Percentiles rank a stretch among this genome's conserved stretches.
phyloP scores from a whole-genome alignment of 92 coral and sea anemone species.

The Actinernus sp. region DNA sequence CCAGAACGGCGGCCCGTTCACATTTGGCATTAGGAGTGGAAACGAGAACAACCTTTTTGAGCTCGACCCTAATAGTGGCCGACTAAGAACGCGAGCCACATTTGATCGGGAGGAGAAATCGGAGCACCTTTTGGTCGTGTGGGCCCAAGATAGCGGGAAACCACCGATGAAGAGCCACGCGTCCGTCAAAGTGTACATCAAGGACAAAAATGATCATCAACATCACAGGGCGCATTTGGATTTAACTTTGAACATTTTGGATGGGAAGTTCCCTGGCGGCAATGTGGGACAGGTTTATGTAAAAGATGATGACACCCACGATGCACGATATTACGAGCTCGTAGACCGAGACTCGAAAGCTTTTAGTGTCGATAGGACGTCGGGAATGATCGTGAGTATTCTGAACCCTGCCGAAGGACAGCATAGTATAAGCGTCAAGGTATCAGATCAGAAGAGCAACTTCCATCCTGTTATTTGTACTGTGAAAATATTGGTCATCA shows the following conservation, averaged over 20 bases:
- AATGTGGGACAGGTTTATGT: constrained; percentile 87
- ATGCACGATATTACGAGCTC: constrained; percentile 70
- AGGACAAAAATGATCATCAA: constrained; percentile 88
- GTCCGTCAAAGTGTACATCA: constrained; percentile 61
- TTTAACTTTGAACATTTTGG: constrained; percentile 68
- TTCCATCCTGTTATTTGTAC: constrained; percentile 72
- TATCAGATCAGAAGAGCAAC: constrained; percentile 74
- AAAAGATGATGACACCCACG: constrained; percentile 89
- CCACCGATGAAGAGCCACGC: constrained; percentile 53
- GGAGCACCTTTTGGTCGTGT: constrained; percentile 52
- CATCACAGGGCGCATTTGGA: constrained; percentile 76
- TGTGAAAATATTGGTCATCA: constrained; percentile 70
- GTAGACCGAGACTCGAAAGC: constrained; percentile 49
- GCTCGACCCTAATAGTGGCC: constrained; percentile 51
- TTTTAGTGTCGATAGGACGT: constrained; percentile 65
- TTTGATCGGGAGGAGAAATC: constrained; percentile 86
- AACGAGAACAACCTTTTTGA: constrained; percentile 61
- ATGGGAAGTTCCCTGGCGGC: constrained; percentile 82
- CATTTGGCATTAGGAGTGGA: constrained; percentile 62
- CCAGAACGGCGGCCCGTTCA: constrained; percentile 83
- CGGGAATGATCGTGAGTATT: constrained; percentile 73
- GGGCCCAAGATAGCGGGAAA: constrained; percentile 83
- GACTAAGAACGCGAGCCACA: constrained; percentile 32
- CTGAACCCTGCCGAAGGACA: constrained; percentile 73
- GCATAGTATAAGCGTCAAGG: constrained; percentile 61